Conservation (phyloP, 2,888 invertebrate species). For the Mayetiola destructor region DNA sequence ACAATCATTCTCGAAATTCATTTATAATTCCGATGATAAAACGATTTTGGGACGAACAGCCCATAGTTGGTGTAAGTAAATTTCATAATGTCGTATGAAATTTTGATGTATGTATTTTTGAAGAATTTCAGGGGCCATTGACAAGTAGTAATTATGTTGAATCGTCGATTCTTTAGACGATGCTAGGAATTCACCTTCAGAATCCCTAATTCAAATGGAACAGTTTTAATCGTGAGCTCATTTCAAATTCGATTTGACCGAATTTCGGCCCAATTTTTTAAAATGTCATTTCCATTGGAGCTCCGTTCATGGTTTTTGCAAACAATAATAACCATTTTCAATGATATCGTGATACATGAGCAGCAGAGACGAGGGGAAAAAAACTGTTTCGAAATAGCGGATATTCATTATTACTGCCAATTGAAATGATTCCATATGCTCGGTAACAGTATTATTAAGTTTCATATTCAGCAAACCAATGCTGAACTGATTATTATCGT, state of each 20-base stretch:
- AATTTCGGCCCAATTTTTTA: too few species aligned
- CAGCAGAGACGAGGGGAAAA: too few species aligned
- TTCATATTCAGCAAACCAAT: not conserved
- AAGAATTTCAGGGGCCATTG: too few species aligned
- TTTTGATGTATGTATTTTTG: too few species aligned
- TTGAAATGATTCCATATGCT: conserved; percentile 11
- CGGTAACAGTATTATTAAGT: conserved; percentile 3
- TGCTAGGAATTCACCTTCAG: too few species aligned
- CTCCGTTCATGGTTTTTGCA: not conserved
- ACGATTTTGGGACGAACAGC: conserved; percentile 64
- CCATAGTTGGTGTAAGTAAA: conserved; percentile 68
- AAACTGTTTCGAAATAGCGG: conserved; percentile 10
- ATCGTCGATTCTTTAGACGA: too few species aligned
- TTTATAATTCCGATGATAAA: conserved; percentile 61
- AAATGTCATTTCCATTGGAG: too few species aligned
- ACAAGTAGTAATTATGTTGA: too few species aligned
- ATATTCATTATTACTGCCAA: conserved; percentile 12
- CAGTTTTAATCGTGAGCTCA: too few species aligned
- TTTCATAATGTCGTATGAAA: not conserved
- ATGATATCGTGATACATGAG: not conserved
- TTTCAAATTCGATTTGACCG: too few species aligned
- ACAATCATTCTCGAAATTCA: conserved; percentile 47
- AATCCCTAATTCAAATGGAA: too few species aligned
- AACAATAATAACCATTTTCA: conserved; percentile 6
- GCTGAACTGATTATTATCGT: not conserved